Percentiles rank a stretch among this genome's conserved stretches.
Conservation (phyloP, 1,140 invertebrate species). For the Brachionus manjavacas region DNA sequence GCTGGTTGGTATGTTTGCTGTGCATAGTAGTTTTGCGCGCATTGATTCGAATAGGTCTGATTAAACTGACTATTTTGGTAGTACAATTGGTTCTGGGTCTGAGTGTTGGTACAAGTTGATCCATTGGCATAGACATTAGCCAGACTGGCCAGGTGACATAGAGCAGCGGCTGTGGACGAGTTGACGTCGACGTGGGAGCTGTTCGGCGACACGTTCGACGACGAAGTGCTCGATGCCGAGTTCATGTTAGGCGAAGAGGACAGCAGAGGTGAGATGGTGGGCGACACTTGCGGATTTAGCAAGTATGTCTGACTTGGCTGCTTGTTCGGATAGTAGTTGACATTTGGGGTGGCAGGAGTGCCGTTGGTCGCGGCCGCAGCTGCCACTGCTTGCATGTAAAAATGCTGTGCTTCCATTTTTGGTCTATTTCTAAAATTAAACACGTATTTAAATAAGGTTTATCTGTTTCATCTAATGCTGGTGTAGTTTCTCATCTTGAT, state of each 20-base stretch:
- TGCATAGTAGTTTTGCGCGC: neutral
- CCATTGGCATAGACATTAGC: constrained; percentile 36
- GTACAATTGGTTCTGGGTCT: neutral
- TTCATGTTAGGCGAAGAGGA: neutral
- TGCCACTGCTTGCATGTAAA: constrained; percentile 34
- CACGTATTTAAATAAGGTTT: neutral
- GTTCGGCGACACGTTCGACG: neutral
- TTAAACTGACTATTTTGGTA: neutral
- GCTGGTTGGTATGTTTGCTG: neutral
- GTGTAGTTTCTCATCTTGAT: neutral
- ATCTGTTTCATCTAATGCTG: neutral
- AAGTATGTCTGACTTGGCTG: neutral
- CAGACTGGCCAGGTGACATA: constrained; percentile 29
- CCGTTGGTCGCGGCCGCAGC: neutral
- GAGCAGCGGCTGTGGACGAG: constrained; percentile 6
- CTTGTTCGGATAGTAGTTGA: neutral
- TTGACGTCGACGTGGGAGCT: neutral
- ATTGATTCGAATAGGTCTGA: neutral
- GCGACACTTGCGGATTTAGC: constrained; percentile 16
- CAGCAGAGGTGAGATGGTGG: neutral
- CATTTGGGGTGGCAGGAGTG: neutral
- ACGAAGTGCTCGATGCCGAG: neutral
- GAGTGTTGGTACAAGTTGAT: neutral
- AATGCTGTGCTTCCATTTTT: constrained; percentile 40
- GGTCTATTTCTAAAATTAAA: neutral